Evolutionary conservation across 2,113 vertebrate species (phyloP).

Genomic region (Grantiella picta): DNA sequence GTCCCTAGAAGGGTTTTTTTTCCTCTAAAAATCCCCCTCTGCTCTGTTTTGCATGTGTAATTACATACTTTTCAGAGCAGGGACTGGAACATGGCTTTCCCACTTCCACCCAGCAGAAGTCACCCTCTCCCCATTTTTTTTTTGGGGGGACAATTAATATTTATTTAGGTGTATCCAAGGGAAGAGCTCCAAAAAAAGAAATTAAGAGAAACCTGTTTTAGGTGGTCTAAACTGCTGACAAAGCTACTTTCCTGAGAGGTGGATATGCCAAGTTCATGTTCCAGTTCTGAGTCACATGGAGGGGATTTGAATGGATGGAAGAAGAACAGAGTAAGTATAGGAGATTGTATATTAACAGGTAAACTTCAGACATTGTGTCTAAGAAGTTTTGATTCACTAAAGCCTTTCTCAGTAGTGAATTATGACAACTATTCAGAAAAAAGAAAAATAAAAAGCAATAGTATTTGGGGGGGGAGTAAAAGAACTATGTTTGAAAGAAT

Average conservation of each 20-base stretch:
- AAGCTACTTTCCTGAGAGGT: background rate
- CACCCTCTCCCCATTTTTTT: background rate
- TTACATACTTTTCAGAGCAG: background rate
- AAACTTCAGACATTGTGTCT: background rate
- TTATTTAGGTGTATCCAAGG: background rate
- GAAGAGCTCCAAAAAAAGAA: background rate
- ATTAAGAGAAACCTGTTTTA: background rate
- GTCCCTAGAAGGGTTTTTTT: background rate
- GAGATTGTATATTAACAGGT: background rate
- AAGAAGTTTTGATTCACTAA: background rate
- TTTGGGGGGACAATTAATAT: background rate
- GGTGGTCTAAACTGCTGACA: background rate
- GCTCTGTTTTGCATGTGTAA: background rate
- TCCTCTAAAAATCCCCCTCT: rapidly evolving
- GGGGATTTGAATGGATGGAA: background rate
- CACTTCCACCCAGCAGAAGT: slow-evolving; percentile 24
- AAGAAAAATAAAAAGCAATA: background rate
- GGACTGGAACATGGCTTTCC: background rate
- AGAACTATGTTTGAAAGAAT: background rate
- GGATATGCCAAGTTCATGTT: background rate
- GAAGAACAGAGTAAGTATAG: background rate
- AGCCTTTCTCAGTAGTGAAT: background rate
- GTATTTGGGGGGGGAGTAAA: rapidly evolving
- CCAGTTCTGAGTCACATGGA: background rate
- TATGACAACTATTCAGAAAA: background rate